Evolutionary conservation across 2,888 invertebrate genomes (phyloP).

Genomic region (Diarsia brunnea): DNA sequence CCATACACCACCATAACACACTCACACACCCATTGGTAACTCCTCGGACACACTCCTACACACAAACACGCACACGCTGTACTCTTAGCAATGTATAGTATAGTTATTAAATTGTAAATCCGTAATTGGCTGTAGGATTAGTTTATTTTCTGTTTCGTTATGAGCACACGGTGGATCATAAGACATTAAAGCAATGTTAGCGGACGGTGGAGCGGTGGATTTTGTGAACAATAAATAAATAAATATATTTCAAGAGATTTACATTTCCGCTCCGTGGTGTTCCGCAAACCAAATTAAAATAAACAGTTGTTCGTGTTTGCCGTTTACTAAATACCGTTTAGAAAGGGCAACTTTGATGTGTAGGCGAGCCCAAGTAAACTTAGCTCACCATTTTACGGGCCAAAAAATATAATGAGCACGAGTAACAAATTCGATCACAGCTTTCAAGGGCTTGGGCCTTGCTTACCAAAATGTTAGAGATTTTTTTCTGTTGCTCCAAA

Average conservation of each 20-base stretch:
- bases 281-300: conserved; percentile 27
- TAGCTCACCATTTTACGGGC: conserved; percentile 52
- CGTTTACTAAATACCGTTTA: conserved; percentile 32
- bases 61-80: no score
- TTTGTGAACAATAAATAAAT: no score
- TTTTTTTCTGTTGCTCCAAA: conserved; percentile 64
- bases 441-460: conserved; percentile 49
- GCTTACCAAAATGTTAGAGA: conserved; percentile 53
- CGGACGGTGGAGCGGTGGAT: no score
- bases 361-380: conserved; percentile 44
- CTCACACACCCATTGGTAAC: no score
- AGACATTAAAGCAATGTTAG: no score
- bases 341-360: conserved; percentile 27
- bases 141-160: no score
- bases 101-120: no score
- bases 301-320: conserved; percentile 21
- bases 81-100: no score
- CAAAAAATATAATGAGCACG: conserved; percentile 60
- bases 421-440: conserved; percentile 58
- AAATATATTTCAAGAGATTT: neutral
- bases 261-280: neutral
- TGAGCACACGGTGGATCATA: no score
- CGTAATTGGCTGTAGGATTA: no score
- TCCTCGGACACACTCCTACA: no score
- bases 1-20: no score